Conservation (phyloP, 2,113 vertebrate genomes). For the Oncorhynchus kisutch region DNA sequence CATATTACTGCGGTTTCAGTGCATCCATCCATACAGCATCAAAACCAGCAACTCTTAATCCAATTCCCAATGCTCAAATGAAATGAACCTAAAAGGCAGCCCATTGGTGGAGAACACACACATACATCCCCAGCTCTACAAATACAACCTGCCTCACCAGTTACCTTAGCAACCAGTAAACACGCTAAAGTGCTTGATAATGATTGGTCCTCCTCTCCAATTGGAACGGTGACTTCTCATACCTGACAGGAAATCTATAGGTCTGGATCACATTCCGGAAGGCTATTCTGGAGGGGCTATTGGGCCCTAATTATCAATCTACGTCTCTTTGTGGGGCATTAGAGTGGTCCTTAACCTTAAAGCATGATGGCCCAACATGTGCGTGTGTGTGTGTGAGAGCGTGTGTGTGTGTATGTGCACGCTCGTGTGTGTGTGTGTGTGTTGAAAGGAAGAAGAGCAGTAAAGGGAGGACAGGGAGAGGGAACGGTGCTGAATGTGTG, state of each 20-base stretch:
- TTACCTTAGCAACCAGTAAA: slow-evolving; percentile 75
- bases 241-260: slow-evolving; percentile 98
- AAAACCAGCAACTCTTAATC: slow-evolving; percentile 35
- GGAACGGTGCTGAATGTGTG: slow-evolving; percentile 66
- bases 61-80: slow-evolving; percentile 44
- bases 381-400: fast-evolving
- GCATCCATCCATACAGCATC: neutral
- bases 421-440: too few relatives aligned
- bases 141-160: slow-evolving; percentile 65
- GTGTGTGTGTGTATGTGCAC: too few relatives aligned
- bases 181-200: slow-evolving; percentile 85
- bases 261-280: slow-evolving; percentile 95
- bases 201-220: slow-evolving; percentile 88
- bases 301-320: slow-evolving; percentile 95
- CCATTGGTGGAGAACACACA: slow-evolving; percentile 9
- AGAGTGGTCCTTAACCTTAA: slow-evolving; percentile 90
- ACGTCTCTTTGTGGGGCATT: slow-evolving; percentile 91
- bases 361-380: slow-evolving; percentile 54
- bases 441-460: slow-evolving; percentile 39
- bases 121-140: slow-evolving; percentile 51
- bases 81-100: slow-evolving; percentile 51
- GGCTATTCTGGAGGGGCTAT: slow-evolving; percentile 85
- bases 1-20: neutral
- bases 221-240: slow-evolving; percentile 91
- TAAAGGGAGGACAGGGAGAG: slow-evolving; percentile 31